A percentile compares a stretch with the other conserved stretches of the same genome.
Conservation (phyloP, 2,797 vertebrate species). For the Pipistrellus pygmaeus region DNA sequence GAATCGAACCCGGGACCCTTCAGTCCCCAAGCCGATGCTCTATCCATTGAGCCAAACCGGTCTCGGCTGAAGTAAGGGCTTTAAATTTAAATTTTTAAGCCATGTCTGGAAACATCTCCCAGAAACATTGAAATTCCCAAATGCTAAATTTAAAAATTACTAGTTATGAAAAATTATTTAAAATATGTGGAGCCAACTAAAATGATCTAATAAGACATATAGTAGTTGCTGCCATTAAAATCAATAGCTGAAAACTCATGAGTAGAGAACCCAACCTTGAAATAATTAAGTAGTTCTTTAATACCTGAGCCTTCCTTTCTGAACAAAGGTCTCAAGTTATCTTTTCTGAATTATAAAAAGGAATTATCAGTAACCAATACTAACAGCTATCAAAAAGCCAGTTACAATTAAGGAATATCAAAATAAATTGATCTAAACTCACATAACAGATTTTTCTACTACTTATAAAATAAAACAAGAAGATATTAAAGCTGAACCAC, state of each 20-base stretch:
- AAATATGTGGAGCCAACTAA: slow-evolving; percentile 34
- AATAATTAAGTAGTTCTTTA: slow-evolving; percentile 53
- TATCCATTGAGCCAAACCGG: no score
- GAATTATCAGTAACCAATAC: not conserved
- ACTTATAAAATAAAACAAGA: slow-evolving; percentile 30
- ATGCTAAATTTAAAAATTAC: slow-evolving; percentile 37
- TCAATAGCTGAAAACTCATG: slow-evolving; percentile 27
- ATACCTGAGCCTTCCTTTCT: slow-evolving; percentile 14
- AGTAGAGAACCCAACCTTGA: slow-evolving; percentile 15
- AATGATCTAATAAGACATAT: not conserved
- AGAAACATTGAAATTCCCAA: slow-evolving; percentile 33
- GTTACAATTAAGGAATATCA: slow-evolving; percentile 9
- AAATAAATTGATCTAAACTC: slow-evolving; percentile 15
- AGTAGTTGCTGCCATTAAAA: not conserved
- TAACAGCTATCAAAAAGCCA: slow-evolving; percentile 35
- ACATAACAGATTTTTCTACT: slow-evolving; percentile 20
- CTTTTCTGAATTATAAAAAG: slow-evolving; percentile 39
- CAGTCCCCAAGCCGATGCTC: no score
- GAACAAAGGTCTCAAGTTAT: slow-evolving; percentile 31
- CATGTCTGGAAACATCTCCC: not conserved
- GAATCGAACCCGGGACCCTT: no score
- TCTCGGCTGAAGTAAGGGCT: slow-evolving; percentile 9
- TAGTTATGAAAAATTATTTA: not conserved
- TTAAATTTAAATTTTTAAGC: slow-evolving; percentile 57
- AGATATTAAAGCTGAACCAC: slow-evolving; percentile 33